Conservation (phyloP, 2,797 vertebrate genomes). For the Miichthys miiuy region DNA sequence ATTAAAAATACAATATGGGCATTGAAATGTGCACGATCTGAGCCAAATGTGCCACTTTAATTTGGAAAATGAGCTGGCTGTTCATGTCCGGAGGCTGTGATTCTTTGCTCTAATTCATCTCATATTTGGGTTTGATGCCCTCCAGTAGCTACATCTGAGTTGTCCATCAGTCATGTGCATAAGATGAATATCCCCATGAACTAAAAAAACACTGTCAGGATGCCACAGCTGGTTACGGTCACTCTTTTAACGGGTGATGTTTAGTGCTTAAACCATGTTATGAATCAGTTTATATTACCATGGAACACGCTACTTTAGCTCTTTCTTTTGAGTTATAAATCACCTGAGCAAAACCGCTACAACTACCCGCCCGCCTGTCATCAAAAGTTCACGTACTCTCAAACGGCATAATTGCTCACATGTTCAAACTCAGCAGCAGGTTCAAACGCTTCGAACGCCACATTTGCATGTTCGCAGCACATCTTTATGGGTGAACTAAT, state of each 20-base stretch:
- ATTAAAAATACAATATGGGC: slow-evolving; percentile 2
- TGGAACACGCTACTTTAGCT: slow-evolving; percentile 14
- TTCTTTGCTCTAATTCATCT: slow-evolving; percentile 49
- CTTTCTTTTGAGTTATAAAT: slow-evolving; percentile 11
- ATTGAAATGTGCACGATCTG: slow-evolving; percentile 16
- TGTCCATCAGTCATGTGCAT: slow-evolving; percentile 47
- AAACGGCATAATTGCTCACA: slow-evolving; percentile 8
- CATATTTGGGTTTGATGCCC: slow-evolving; percentile 35
- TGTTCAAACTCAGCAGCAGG: slow-evolving; percentile 14
- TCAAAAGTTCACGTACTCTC: slow-evolving; percentile 12
- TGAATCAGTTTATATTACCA: slow-evolving; percentile 36
- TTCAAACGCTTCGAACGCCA: neutral
- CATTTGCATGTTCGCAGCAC: neutral
- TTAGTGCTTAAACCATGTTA: slow-evolving; percentile 12
- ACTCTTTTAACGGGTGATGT: slow-evolving; percentile 28
- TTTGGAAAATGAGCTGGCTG: slow-evolving; percentile 43
- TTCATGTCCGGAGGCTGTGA: slow-evolving; percentile 36
- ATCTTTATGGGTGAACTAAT: neutral
- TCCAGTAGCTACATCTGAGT: slow-evolving; percentile 55
- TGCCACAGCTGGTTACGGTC: slow-evolving; percentile 32
- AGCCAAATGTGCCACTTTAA: slow-evolving; percentile 41
- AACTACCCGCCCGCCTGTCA: slow-evolving; percentile 8
- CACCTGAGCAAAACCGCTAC: slow-evolving; percentile 13
- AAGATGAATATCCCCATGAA: slow-evolving; percentile 30
- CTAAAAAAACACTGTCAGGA: slow-evolving; percentile 20